Evolutionary conservation across 2,113 vertebrate species (phyloP), one percentile per base, ranked within the genome.

Genomic region (Brevimyrus niger): DNA sequence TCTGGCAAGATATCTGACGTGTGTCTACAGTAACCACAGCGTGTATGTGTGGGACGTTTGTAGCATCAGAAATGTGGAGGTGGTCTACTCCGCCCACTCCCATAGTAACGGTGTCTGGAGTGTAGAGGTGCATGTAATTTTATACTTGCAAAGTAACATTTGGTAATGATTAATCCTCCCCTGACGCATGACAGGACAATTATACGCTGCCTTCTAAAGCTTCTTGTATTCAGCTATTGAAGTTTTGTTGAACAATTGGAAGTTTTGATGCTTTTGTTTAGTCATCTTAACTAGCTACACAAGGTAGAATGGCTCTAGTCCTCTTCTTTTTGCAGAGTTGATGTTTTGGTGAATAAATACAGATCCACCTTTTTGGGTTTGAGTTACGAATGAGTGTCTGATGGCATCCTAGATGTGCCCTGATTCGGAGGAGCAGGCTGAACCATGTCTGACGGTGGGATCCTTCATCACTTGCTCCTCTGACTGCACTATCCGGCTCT

Each of bases 401-500:
- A 50, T 44, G 10, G 47, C 88, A 13, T 6, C 87, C 11, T 91
- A 99, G 98, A 95, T 97, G 17, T 97, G 97, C 76, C 97, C 97
- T 0, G 94, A 97, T 35, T 92, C 95, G 48, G 93, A 92, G 50
- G 92, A 91, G 0, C 89, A 89, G 92, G 51, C 92, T 97, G 61
- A 95, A 96, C 0, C 93, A 94, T 0, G 23, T 27, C 2, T 11
- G 58, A 9, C n/a, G 7, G 58, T 9, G n/a, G 96, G 96, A 2
- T 96, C 97, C 21, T 98, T 98, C 93, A 93, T 99, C 76, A 98
- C 97, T 13, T 98, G 97, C 65, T 98, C 98, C 0, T 98, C 97
- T 0, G 98, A 99, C 88, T 97, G 96, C 94, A 98, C 98, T 90
- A 95, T 99, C 92, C 94, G 98, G 0, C 92, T 96, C 58, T 99